phyloP scores from a whole-genome alignment of 2,113 vertebrate genomes.

The Dendropsophus ebraccatus region DNA sequence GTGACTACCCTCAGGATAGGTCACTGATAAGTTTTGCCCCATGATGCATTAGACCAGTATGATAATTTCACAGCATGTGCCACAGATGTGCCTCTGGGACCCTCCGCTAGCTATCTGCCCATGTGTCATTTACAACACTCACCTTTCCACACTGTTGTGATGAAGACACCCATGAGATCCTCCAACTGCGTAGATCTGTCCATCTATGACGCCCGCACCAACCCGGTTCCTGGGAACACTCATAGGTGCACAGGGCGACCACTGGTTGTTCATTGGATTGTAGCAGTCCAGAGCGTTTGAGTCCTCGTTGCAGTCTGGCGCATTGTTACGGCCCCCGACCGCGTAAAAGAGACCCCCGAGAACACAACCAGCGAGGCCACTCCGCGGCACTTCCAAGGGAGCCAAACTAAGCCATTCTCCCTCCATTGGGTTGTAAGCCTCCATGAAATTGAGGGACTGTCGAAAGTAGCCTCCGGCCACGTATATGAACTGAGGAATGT shows the following conservation, averaged over 20 bases:
- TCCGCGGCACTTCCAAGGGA: conserved; percentile 86
- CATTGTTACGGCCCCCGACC: conserved; percentile 89
- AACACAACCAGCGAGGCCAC: conserved; percentile 87
- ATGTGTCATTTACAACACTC: not conserved
- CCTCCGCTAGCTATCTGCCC: no score
- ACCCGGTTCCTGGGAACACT: conserved; percentile 90
- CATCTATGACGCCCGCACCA: conserved; percentile 90
- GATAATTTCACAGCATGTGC: no score
- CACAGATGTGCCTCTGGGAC: no score
- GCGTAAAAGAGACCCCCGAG: conserved; percentile 91
- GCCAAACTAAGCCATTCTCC: conserved; percentile 83
- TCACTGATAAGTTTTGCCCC: no score
- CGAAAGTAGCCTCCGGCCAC: conserved; percentile 88
- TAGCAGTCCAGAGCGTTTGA: conserved; percentile 89
- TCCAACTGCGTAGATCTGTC: conserved; percentile 89
- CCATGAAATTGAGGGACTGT: conserved; percentile 85
- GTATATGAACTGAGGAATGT: conserved; percentile 90
- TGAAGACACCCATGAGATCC: conserved; percentile 92
- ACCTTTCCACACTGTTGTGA: conserved; percentile 91
- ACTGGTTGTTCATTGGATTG: conserved; percentile 93
- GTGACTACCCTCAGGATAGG: no score
- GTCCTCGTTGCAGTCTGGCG: conserved; percentile 90
- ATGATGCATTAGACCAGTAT: no score
- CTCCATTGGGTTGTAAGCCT: conserved; percentile 83
- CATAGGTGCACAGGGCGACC: conserved; percentile 89